These are phyloP conservation scores for Sciurus niger DNA, from an alignment of 2,113 vertebrate genomes.

Conservation along the genomic window DNA sequence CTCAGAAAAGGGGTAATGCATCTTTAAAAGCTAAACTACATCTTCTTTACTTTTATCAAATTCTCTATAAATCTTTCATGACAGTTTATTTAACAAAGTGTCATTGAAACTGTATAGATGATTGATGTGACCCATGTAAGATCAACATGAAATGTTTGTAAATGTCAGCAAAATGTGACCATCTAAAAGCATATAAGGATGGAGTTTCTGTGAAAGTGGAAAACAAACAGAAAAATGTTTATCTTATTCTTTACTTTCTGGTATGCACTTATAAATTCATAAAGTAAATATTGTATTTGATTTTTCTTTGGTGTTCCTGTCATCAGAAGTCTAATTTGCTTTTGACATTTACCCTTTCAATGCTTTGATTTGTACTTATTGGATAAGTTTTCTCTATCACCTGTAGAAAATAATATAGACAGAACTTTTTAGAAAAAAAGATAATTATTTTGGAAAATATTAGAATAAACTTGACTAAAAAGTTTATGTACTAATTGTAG, in stretches of 20 bases:
- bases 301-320: conserved; percentile 83
- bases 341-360: conserved; percentile 76
- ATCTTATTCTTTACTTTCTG: conserved; percentile 86
- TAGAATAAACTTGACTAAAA: not conserved
- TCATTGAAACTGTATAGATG: conserved; percentile 92
- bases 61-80: conserved; percentile 94
- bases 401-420: conserved; percentile 28
- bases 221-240: conserved; percentile 90
- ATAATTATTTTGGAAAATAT: conserved; percentile 69
- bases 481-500: conserved; percentile 29
- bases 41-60: conserved; percentile 93
- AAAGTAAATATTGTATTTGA: conserved; percentile 79
- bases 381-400: conserved; percentile 52
- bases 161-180: conserved; percentile 92
- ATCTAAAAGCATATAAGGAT: conserved; percentile 89
- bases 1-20: conserved; percentile 89
- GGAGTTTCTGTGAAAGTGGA: conserved; percentile 87
- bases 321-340: conserved; percentile 72
- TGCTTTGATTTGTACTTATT: conserved; percentile 45
- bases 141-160: conserved; percentile 94
- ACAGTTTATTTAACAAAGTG: conserved; percentile 94
- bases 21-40: conserved; percentile 91
- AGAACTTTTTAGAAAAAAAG: conserved; percentile 61
- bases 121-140: conserved; percentile 91
- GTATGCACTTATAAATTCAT: conserved; percentile 89